phyloP scores from a whole-genome alignment of 2,113 vertebrate genomes.

The Rhizomys pruinosus region DNA sequence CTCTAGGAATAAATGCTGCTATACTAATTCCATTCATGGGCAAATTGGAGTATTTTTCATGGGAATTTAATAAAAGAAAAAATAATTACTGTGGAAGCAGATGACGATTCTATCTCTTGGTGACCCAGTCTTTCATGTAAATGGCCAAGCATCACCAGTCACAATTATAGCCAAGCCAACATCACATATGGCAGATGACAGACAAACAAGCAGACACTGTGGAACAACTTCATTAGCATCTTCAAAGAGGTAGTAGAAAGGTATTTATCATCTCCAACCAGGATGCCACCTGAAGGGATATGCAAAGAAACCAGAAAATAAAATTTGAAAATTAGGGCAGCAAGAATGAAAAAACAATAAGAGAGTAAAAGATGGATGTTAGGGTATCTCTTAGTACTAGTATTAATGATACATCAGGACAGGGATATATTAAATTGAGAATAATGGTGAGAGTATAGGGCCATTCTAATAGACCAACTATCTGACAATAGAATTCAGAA shows the following conservation, averaged over 20 bases:
- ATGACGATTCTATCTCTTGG: not conserved
- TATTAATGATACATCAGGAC: not conserved
- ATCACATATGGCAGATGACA: not conserved
- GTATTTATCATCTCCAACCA: not conserved
- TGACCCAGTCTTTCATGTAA: not conserved
- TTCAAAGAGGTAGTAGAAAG: not conserved
- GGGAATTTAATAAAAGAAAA: not conserved
- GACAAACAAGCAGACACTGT: not conserved
- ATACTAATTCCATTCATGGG: not conserved
- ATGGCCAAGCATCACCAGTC: not conserved
- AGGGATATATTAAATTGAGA: not conserved
- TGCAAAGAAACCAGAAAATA: not conserved
- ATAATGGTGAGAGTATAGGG: not conserved
- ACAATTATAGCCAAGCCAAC: not conserved
- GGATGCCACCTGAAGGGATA: not conserved
- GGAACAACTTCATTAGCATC: not conserved
- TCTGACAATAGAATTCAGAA: not conserved
- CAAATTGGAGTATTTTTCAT: not conserved
- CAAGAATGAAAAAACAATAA: not conserved
- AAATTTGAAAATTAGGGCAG: not conserved
- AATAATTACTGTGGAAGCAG: not conserved
- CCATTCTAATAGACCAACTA: not conserved
- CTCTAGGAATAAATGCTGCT: not conserved
- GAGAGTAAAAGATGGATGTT: not conserved
- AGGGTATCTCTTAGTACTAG: not conserved